Conservation (phyloP, 2,797 vertebrate species). For the Poecilia gillii region DNA sequence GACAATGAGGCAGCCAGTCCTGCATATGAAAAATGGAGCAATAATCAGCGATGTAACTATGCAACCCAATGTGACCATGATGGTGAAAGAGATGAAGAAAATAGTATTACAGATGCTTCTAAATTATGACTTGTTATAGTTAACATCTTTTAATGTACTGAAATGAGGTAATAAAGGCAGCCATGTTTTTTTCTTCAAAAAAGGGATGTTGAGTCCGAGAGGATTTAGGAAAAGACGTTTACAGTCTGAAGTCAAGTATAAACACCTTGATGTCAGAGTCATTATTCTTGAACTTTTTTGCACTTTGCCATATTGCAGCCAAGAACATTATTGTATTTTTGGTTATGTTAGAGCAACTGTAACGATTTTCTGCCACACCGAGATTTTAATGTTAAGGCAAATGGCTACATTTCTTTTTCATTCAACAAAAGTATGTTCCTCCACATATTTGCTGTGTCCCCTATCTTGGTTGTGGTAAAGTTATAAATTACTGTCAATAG, state of each 20-base stretch:
- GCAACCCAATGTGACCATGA: slow-evolving; percentile 64
- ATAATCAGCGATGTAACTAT: slow-evolving; percentile 66
- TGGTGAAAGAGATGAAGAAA: slow-evolving; percentile 65
- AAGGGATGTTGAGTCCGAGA: not conserved
- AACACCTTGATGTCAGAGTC: not conserved
- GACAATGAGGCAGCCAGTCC: slow-evolving; percentile 49
- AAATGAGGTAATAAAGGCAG: slow-evolving; percentile 41
- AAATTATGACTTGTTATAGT: not conserved
- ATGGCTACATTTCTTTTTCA: not conserved
- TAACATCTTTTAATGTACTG: slow-evolving; percentile 43
- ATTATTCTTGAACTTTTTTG: not conserved
- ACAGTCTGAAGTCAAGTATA: not conserved
- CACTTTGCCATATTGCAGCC: not conserved
- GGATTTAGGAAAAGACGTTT: not conserved
- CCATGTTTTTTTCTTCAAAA: not conserved
- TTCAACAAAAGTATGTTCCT: not conserved
- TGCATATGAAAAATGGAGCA: slow-evolving; percentile 70
- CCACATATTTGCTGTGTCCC: no score
- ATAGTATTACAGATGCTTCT: slow-evolving; percentile 68
- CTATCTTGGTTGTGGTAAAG: no score
- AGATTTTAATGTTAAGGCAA: not conserved
- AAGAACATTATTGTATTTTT: not conserved
- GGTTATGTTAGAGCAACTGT: not conserved
- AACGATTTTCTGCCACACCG: not conserved
- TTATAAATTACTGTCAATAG: not conserved